Base-by-base conservation (phyloP, 2,113 vertebrate genomes). In the Amia ocellicauda region DNA sequence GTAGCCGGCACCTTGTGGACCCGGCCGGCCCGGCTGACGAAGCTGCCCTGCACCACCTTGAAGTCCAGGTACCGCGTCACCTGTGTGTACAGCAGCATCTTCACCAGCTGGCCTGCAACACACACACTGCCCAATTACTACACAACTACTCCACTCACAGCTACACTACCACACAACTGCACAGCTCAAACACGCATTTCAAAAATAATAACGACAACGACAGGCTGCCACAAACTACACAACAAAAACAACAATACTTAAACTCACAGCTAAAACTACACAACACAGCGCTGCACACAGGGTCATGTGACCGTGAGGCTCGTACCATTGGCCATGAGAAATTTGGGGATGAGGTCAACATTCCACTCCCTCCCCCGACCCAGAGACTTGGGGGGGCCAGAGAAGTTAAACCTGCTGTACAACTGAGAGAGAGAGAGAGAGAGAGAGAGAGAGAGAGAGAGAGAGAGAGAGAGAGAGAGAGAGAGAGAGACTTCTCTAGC, bases 51-150 rank as follows among this genome's bases (percentile, higher is more conserved):
- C 3, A 93, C 86, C n/a, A 97, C 92, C 84, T 97, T 97, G 81
- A 99, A 98, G 85, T 99, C 96, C 81, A 99, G 65, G 74, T 97
- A 99, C 3, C 93, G 91, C 29, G 94, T 99, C n/a, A 98, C 95
- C 69, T 94, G 94, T 20, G 95, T 98, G 74, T 90, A 91, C 63
- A 98, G 78, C 81, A 99, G 74, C 86, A 98, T 96, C 82, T 93
- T 96, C 51, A 99, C 94, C 80, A 99, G 75, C 60, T 92, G 88
- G 74, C 93, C 96, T 98, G 69, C n/a, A 79, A 78, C 27, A 64
- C 54, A 59, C 14, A 54, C 17, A 72, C 27, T 1, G 31, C 31
- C 10, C 4, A 4, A 36, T 10, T 10, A 10, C 31, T 36, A 36
- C 31, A 36, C 31, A 36, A 1, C n/a, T n/a, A n/a, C 31, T 1